Percentiles rank a stretch among this genome's conserved stretches.
Evolutionary conservation across 2,888 invertebrate genomes (phyloP).

Genomic region (Tupiocoris notatus): DNA sequence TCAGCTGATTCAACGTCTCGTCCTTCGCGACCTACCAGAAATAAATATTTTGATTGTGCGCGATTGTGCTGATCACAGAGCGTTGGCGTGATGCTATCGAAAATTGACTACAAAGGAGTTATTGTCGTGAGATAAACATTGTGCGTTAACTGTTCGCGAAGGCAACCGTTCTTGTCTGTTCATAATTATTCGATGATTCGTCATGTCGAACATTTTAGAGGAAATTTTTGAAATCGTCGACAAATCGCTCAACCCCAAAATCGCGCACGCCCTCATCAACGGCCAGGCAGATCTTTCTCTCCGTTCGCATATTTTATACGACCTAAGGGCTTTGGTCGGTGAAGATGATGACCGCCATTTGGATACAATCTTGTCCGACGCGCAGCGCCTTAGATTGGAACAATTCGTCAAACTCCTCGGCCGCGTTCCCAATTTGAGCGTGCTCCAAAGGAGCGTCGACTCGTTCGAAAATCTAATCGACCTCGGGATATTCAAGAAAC

Average conservation of each 20-base stretch:
- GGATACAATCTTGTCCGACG: constrained; percentile 9
- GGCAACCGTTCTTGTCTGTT: too few species aligned
- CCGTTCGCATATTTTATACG: neutral
- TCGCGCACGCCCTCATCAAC: neutral
- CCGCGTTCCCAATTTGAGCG: constrained; percentile 19
- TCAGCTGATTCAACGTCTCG: too few species aligned
- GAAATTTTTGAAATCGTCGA: constrained; percentile 11
- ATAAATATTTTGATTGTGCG: too few species aligned
- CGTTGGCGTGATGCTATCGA: too few species aligned
- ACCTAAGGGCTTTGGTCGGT: neutral
- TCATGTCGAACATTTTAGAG: too few species aligned
- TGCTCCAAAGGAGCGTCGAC: constrained; percentile 35
- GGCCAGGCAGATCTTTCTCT: neutral
- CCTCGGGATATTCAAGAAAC: constrained; percentile 43
- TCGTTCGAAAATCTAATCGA: constrained; percentile 41
- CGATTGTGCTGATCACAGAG: too few species aligned
- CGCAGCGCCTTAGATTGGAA: constrained; percentile 2
- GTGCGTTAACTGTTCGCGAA: too few species aligned
- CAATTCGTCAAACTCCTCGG: constrained; percentile 1
- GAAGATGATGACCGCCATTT: neutral
- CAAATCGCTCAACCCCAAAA: neutral
- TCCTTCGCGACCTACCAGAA: too few species aligned
- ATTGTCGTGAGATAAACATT: too few species aligned
- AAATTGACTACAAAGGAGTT: too few species aligned
- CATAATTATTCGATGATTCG: too few species aligned